Conservation (phyloP, 2,797 vertebrate genomes). For the Eutrigla gurnardus region DNA sequence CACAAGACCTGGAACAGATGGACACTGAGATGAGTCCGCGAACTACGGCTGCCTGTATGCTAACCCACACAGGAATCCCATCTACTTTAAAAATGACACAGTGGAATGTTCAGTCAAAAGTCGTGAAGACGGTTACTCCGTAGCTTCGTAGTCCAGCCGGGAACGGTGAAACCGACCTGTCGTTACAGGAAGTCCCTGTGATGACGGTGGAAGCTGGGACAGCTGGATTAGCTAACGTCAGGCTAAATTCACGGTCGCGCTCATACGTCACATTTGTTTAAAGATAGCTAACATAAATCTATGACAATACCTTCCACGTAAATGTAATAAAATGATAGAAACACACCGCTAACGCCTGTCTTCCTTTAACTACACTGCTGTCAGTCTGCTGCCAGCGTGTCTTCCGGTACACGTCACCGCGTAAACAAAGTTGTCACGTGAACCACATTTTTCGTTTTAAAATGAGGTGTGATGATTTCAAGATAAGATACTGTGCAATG, state of each 20-base stretch:
- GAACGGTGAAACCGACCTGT: conserved; percentile 15
- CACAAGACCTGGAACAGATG: conserved; percentile 45
- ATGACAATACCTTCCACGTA: fast-evolving
- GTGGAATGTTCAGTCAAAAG: not conserved
- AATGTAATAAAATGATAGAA: not conserved
- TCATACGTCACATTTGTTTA: not conserved
- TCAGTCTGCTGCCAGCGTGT: not conserved
- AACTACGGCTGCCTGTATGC: not conserved
- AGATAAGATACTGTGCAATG: not conserved
- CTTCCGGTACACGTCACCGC: conserved; percentile 76
- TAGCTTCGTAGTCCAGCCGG: not conserved
- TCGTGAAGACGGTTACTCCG: not conserved
- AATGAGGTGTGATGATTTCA: not conserved
- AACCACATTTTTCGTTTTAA: not conserved
- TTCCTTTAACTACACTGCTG: not conserved
- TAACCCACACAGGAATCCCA: not conserved
- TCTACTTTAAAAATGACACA: too few relatives aligned
- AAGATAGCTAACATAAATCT: not conserved
- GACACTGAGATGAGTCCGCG: not conserved
- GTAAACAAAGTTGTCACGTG: conserved; percentile 73
- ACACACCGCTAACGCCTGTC: not conserved
- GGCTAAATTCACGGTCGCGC: not conserved
- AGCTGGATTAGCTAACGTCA: not conserved
- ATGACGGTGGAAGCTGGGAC: conserved; percentile 1
- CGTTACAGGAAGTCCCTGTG: conserved; percentile 12